A percentile compares a stretch with the other conserved stretches of the same genome.
Conservation (phyloP, 2,888 invertebrate genomes). For the Cantharis nigra region DNA sequence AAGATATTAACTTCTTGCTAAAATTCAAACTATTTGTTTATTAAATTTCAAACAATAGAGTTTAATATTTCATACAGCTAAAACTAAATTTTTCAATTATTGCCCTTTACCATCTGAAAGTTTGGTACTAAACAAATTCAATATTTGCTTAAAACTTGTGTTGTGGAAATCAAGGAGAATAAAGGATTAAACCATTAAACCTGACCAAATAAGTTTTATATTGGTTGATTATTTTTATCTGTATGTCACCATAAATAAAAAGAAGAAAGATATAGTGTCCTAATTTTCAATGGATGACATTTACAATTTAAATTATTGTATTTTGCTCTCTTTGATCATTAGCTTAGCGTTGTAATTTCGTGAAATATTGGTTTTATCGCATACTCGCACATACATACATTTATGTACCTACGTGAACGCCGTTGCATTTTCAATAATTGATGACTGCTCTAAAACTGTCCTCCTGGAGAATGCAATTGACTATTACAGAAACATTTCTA, state of each 20-base stretch:
- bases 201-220: not conserved
- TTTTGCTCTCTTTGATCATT: conserved; percentile 16
- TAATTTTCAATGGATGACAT: conserved; percentile 23
- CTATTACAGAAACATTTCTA: conserved; percentile 17
- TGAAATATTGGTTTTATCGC: conserved; percentile 29
- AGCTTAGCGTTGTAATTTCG: conserved; percentile 23
- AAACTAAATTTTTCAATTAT: not conserved
- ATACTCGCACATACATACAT: conserved; percentile 26
- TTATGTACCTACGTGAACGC: conserved; percentile 17
- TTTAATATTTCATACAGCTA: not conserved
- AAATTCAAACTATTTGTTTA: not conserved
- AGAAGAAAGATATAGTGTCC: not conserved
- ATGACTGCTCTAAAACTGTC: conserved; percentile 27
- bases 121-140: not conserved
- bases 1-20: not conserved
- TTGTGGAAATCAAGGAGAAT: not conserved
- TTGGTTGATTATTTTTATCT: not conserved
- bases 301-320: conserved; percentile 21
- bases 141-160: not conserved
- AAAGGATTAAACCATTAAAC: not conserved
- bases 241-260: not conserved
- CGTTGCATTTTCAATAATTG: conserved; percentile 27
- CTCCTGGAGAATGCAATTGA: conserved; percentile 22
- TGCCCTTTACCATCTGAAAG: not conserved
- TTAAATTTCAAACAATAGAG: not conserved